A percentile compares a stretch with the other conserved stretches of the same genome.
Evolutionary conservation across 2,113 vertebrate genomes (phyloP).

Genomic region (Sarotherodon lohbergeri): DNA sequence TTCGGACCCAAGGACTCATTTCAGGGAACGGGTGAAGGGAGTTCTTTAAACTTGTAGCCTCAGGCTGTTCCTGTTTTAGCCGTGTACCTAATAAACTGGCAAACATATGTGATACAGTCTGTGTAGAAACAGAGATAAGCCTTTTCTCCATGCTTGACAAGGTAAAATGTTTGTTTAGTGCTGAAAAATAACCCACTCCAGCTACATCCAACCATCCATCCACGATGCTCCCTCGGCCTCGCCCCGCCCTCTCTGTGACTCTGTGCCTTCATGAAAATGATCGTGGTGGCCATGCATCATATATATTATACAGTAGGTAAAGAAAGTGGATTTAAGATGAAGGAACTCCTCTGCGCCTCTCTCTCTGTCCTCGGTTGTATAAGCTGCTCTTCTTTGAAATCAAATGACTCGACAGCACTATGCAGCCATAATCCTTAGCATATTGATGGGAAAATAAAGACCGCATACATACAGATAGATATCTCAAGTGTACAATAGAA

Average conservation of each 20-base stretch:
- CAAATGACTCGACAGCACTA: neutral
- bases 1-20: neutral
- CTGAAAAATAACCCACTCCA: neutral
- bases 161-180: neutral
- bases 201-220: neutral
- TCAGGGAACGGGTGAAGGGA: neutral
- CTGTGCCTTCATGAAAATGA: neutral
- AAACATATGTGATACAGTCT: neutral
- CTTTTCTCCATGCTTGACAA: neutral
- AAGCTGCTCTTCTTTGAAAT: neutral
- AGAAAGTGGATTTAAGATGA: neutral
- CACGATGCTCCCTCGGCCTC: neutral
- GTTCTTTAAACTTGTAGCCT: neutral
- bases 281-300: neutral
- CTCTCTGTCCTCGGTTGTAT: neutral
- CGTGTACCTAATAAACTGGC: neutral
- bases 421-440: neutral
- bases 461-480: neutral
- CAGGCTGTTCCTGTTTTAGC: neutral
- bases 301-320: accelerated
- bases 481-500: neutral
- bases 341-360: neutral
- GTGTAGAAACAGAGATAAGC: neutral
- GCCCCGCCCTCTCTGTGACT: neutral
- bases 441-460: constrained; percentile 42